Base-by-base conservation (phyloP, 2,888 invertebrate genomes). In the Hypselothyrea guttata region DNA sequence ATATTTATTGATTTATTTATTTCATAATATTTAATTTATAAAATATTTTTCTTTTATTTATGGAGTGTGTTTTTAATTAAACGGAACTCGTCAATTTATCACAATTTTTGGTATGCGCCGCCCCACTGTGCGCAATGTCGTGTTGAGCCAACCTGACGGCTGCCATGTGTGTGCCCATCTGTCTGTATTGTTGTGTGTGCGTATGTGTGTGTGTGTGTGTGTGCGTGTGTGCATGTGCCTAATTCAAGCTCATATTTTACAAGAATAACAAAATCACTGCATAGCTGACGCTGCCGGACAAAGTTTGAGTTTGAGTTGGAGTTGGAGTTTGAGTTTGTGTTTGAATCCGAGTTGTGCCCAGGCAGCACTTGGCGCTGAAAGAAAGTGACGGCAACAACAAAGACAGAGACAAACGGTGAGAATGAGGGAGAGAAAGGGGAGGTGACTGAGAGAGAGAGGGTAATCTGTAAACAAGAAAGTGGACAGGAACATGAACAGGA, bases 191-290 rank as follows among this genome's bases (percentile, higher is more conserved):
- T n/a, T n/a, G n/a, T n/a, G n/a, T n/a, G n/a, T n/a, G n/a, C n/a
- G 49, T 49, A 13, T 59, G 35, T 16, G 12, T 31, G 12, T 46
- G 7, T 42, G 37, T 51, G 35, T 49, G 56, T 57, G 35, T 49
- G 58, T 57, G 49, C 37, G 56, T 56, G 53, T 42, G 47, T 61
- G 53, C 54, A 31, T 65, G 47, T 53, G 57, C 53, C 79, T 71
- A 71, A 74, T 82, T 68, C 59, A 64, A 75, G 76, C 75, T 83
- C 84, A 84, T 78, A 81, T 84, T 84, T 81, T 67, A 84, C 67
- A 73, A 81, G 71, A 71, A 84, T 77, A 78, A 81, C 77, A 81
- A 82, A 84, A 78, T 84, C 84, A 84, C 82, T 81, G 78, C 75
- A 82, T 51, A 54, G 53, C 73, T 66, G 75, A 74, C 56, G 60